Evolutionary conservation across 1,140 invertebrate species (phyloP), one percentile per base, ranked within the genome.

Genomic region (Atopsyche davidsoni): DNA sequence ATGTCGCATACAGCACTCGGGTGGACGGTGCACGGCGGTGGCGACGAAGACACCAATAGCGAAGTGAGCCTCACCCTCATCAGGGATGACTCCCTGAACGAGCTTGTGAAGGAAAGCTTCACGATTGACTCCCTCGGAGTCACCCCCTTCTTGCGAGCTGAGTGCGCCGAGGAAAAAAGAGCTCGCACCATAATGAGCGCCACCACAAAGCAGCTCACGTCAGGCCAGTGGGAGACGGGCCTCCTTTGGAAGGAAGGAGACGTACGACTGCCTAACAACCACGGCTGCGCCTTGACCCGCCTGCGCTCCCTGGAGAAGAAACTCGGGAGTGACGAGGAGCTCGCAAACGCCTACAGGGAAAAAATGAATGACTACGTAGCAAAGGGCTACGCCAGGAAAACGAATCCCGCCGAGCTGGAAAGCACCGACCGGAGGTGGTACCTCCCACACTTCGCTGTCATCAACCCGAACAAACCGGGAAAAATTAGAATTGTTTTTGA

Each of bases 401-500:
- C 46, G 28, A 13, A 44, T 10, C n/a, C 14, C 11, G 22, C 1
- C 9, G 14, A 47, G 31, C 19, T 11, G 4, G n/a, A n/a, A 19
- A 13, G 11, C 2, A 4, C 19, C 13, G 10, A 16, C 21, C 17
- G 43, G 19, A 41, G 44, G 1, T 65, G 62, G 61, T 62, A 62
- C 38, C 48, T 65, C 24, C 61, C 62, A 14, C 61, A 63, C 25
- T 65, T 64, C 25, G 59, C 49, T 0, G 60, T 62, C 0, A 42
- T 16, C 9, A 56, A 60, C 36, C 18, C 38, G 2, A 59, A 60
- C 22, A 61, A 61, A 25, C 59, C 59, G 1, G 51, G 25, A 3
- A 64, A 65, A 38, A 7, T 65, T 1, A 32, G 63, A 2, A 23
- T 65, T 4, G 62, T 63, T 4, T 64, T 62, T 34, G 62, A 65